phyloP scores from a whole-genome alignment of 1,140 invertebrate genomes.

The Saxidomus purpurata region DNA sequence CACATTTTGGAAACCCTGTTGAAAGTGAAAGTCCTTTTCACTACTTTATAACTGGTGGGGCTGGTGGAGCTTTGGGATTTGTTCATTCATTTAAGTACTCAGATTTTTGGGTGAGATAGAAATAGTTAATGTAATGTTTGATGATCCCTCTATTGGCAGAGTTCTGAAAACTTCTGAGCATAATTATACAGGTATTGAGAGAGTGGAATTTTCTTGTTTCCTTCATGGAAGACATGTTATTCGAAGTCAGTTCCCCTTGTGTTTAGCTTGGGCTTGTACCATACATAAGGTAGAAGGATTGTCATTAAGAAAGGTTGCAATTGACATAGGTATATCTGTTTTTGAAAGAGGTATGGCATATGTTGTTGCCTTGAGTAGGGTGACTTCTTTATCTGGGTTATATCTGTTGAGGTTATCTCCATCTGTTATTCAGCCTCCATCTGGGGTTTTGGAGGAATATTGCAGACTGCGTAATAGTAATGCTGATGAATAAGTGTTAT shows the following conservation, averaged over 20 bases:
- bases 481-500: not conserved
- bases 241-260: slow-evolving; percentile 68
- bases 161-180: not conserved
- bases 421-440: slow-evolving; percentile 12
- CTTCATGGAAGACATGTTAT: slow-evolving; percentile 46
- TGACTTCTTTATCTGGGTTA: slow-evolving; percentile 50
- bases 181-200: slow-evolving; percentile 57
- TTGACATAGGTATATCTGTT: slow-evolving; percentile 57
- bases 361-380: slow-evolving; percentile 70
- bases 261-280: slow-evolving; percentile 64
- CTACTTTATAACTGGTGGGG: no score
- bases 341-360: slow-evolving; percentile 70
- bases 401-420: slow-evolving; percentile 44
- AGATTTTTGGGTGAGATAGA: not conserved
- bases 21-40: no score
- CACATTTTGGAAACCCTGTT: no score
- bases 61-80: slow-evolving; percentile 64
- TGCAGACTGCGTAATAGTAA: not conserved
- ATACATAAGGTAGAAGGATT: slow-evolving; percentile 71
- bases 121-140: slow-evolving; percentile 61
- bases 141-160: slow-evolving; percentile 63
- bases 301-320: slow-evolving; percentile 52
- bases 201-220: slow-evolving; percentile 52
- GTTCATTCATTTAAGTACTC: not conserved
- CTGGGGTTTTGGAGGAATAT: slow-evolving; percentile 15